phyloP scores from a whole-genome alignment of 2,888 invertebrate species.

The Gastrophysa polygoni region DNA sequence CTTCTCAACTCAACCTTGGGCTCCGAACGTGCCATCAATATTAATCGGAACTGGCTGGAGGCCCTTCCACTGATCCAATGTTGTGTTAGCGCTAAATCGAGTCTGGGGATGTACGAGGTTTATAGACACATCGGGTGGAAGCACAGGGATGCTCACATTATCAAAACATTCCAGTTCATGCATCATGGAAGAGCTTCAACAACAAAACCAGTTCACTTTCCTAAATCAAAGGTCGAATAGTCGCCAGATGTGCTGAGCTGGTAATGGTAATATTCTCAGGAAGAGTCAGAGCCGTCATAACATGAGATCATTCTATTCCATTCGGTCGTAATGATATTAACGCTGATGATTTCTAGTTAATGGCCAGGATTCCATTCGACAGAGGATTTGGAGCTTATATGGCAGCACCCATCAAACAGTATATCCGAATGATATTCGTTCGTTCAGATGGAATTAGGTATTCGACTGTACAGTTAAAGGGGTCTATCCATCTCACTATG shows the following conservation, averaged over 20 bases:
- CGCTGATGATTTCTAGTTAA: background rate
- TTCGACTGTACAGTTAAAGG: too few species aligned
- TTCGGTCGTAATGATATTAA: background rate
- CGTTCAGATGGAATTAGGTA: background rate
- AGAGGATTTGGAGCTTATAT: background rate
- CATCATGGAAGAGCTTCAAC: background rate
- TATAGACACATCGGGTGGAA: constrained; percentile 8
- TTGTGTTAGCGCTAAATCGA: constrained; percentile 37
- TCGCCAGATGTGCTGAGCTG: too few species aligned
- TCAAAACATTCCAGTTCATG: background rate
- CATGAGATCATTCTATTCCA: background rate
- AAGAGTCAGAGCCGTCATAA: background rate
- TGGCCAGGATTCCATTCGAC: background rate
- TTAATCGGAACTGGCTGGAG: constrained; percentile 45
- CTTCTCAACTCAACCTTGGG: background rate
- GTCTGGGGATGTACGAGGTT: constrained; percentile 29
- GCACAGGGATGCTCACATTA: background rate
- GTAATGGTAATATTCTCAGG: too few species aligned
- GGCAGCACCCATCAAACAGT: background rate
- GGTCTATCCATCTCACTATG: too few species aligned
- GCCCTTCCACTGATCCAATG: constrained; percentile 45
- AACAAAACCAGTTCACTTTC: background rate
- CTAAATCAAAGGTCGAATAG: too few species aligned
- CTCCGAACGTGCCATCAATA: constrained; percentile 40
- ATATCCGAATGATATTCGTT: background rate